Percentiles rank a stretch among this genome's conserved stretches.
Conservation (phyloP, 2,113 vertebrate species). For the Misgurnus mizolepis region DNA sequence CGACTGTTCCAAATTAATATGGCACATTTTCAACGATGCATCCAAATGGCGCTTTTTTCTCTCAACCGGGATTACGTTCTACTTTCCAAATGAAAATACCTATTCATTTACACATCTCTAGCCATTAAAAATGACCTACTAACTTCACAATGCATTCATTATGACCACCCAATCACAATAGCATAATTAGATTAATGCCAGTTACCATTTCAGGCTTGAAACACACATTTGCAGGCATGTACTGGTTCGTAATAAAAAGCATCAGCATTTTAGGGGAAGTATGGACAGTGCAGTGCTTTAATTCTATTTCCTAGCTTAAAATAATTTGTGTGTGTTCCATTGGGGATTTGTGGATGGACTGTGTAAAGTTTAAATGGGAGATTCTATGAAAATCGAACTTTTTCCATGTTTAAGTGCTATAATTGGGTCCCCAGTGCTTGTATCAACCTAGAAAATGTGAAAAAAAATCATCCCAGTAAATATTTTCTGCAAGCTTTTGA, state of each 20-base stretch:
- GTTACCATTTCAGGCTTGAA: slow-evolving; percentile 46
- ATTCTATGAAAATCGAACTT: too few species aligned
- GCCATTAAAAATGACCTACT: slow-evolving; percentile 50
- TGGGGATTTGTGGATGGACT: neutral
- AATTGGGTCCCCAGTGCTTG: too few species aligned
- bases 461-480: too few species aligned
- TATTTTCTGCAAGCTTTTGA: too few species aligned
- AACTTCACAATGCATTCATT: slow-evolving; percentile 36
- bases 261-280: slow-evolving; percentile 16
- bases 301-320: slow-evolving; percentile 43
- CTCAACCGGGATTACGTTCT: slow-evolving; percentile 11
- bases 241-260: slow-evolving; percentile 29
- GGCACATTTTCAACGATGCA: slow-evolving; percentile 40
- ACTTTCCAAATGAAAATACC: slow-evolving; percentile 45
- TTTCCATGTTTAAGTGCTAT: too few species aligned
- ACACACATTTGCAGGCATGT: slow-evolving; percentile 36
- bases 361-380: neutral
- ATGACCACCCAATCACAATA: slow-evolving; percentile 34
- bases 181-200: slow-evolving; percentile 50
- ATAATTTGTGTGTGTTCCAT: slow-evolving; percentile 38
- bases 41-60: slow-evolving; percentile 44
- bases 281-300: slow-evolving; percentile 37
- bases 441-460: too few species aligned
- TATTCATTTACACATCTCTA: slow-evolving; percentile 49
- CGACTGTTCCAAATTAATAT: slow-evolving; percentile 45